Conservation (phyloP, 1,140 invertebrate species). For the Paracyclopina nana region DNA sequence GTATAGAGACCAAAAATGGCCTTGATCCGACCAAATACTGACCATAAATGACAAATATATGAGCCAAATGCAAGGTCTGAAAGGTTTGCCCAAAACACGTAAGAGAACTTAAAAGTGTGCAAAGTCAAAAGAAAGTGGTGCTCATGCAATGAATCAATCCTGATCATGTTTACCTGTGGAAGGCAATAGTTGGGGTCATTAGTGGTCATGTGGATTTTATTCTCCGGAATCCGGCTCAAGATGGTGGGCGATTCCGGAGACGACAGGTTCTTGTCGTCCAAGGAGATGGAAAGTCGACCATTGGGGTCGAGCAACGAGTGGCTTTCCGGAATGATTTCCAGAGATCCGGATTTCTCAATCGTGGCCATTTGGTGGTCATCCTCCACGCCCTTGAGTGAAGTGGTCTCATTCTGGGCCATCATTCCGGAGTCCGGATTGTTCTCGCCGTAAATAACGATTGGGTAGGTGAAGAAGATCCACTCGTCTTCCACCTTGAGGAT, state of each 20-base stretch:
- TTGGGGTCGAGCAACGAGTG: conserved; percentile 15
- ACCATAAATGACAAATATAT: too few relatives aligned
- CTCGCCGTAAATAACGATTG: background rate
- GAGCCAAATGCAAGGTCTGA: too few relatives aligned
- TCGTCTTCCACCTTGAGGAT: conserved; percentile 55
- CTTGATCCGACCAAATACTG: too few relatives aligned
- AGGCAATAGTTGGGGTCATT: too few relatives aligned
- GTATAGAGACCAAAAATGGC: too few relatives aligned
- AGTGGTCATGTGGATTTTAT: too few relatives aligned
- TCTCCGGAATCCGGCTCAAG: background rate
- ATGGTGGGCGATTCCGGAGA: conserved; percentile 2
- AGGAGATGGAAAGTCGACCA: conserved; percentile 16
- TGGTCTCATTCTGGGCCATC: conserved; percentile 4
- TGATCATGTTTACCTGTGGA: too few relatives aligned
- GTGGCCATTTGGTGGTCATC: background rate
- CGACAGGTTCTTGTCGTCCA: conserved; percentile 12
- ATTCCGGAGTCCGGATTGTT: conserved; percentile 6
- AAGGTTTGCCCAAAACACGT: too few relatives aligned
- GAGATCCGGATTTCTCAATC: conserved; percentile 9
- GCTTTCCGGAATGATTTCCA: conserved; percentile 17
- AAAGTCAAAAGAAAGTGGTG: too few relatives aligned
- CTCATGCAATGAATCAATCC: too few relatives aligned
- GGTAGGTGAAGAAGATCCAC: conserved; percentile 17
- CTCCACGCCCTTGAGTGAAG: background rate
- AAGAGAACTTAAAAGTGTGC: too few relatives aligned